Percentiles rank a stretch among this genome's conserved stretches.
Conservation (phyloP, 2,888 invertebrate genomes). For the Arge pagana region DNA sequence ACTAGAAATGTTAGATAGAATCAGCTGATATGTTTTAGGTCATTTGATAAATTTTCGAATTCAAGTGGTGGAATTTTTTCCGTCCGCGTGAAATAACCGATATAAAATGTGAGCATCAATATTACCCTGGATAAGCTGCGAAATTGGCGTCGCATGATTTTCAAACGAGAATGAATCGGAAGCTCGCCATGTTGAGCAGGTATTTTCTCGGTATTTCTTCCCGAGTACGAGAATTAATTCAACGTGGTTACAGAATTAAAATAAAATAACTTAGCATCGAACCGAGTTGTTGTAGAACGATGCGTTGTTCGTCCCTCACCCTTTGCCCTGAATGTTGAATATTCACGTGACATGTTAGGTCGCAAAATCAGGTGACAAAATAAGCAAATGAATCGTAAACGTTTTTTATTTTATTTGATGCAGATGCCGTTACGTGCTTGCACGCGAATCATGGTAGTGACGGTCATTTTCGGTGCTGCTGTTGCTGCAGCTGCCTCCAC, state of each 20-base stretch:
- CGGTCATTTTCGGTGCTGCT: constrained; percentile 31
- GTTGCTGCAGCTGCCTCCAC: constrained; percentile 21
- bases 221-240: constrained; percentile 10
- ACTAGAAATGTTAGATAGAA: too few relatives aligned
- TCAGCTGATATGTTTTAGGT: too few relatives aligned
- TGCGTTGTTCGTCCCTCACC: too few relatives aligned
- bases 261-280: constrained; percentile 9
- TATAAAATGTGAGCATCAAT: background rate
- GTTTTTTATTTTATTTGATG: constrained; percentile 24
- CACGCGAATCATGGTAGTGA: constrained; percentile 30
- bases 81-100: background rate
- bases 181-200: constrained; percentile 1
- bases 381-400: background rate
- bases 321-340: too few relatives aligned
- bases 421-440: constrained; percentile 41
- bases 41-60: too few relatives aligned
- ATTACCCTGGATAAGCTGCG: background rate
- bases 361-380: background rate
- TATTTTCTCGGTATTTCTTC: background rate
- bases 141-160: too few relatives aligned
- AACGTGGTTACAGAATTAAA: constrained; percentile 25
- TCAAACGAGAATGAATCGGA: background rate
- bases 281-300: background rate
- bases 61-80: too few relatives aligned
- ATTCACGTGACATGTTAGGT: background rate